Percentiles rank a stretch among this genome's conserved stretches.
These are phyloP conservation scores for Propithecus deckenii DNA, from an alignment of 2,797 vertebrate species.

Conservation along the genomic window DNA sequence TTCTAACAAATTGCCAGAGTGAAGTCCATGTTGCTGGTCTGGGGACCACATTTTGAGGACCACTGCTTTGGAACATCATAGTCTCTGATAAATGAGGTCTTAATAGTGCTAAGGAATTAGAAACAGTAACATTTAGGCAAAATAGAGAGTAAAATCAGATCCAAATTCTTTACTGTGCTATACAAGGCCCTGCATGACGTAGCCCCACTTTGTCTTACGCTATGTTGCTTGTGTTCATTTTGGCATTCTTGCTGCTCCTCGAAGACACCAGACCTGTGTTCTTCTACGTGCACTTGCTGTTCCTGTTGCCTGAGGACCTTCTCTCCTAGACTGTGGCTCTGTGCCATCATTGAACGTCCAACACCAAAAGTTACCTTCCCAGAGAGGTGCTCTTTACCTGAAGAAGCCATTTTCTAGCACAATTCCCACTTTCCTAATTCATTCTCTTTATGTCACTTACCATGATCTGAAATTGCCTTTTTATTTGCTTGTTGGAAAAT, in stretches of 20 bases:
- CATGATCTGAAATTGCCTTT: not conserved
- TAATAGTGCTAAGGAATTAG: not conserved
- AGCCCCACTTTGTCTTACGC: not conserved
- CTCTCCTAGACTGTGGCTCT: not conserved
- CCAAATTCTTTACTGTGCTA: not conserved
- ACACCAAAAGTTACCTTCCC: not conserved
- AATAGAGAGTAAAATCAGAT: not conserved
- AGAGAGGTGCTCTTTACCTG: not conserved
- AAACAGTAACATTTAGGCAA: not conserved
- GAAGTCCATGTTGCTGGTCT: not conserved
- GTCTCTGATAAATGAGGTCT: not conserved
- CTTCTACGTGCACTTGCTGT: not conserved
- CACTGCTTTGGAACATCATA: not conserved
- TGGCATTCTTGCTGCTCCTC: not conserved
- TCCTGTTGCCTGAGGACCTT: not conserved
- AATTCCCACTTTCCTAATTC: not conserved
- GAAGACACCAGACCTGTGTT: not conserved
- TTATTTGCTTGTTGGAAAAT: not conserved
- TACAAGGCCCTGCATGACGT: not conserved
- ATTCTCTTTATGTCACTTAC: not conserved
- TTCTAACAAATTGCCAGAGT: not conserved
- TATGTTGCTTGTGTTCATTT: not conserved
- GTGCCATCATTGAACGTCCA: not conserved
- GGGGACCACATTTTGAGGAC: not conserved
- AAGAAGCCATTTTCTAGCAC: not conserved